Base-by-base conservation (phyloP, 2,113 vertebrate genomes). In the Scytalopus superciliaris region DNA sequence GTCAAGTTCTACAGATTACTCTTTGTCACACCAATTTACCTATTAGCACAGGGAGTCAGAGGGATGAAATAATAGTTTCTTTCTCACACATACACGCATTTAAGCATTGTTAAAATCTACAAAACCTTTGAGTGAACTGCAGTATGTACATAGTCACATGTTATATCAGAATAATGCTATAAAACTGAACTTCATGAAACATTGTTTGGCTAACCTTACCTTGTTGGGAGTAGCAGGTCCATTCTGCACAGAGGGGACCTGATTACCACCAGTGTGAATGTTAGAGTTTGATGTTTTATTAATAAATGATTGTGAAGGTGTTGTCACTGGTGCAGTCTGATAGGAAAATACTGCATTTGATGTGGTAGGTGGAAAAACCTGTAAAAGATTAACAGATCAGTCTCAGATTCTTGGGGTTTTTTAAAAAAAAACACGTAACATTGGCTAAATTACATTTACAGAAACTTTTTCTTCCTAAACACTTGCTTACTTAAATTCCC, bases 321-420 rank as follows among this genome's bases (percentile, higher is more conserved):
- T 96, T 45, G 98, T 95, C 69, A 98, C 97, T 10, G 96, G 94
- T 37, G 98, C 98, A 94, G 97, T 98, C 93, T 98, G 98, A 88
- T 98, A 98, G 13, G 98, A 97, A 95, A 98, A 98, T 24, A 96
- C 97, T 49, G 98, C 80, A 82, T 94, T 97, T 80, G 98, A 90
- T 70, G 98, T 98, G 80, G 96, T 97, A 94, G 98, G 82, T 49
- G 99, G 97, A 94, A 99, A 98, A 94, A 98, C 98, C 99, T 99
- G 98, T 45, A 89, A 95, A n/a, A 90, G 55, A 87, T 80, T 81
- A 83, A 79, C 27, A 56, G 3, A 86, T 45, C 27, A 88, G 72
- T 86, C 59, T 94, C 35, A 90, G 77, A 40, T 45, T 69, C 10
- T 52, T 17, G 7, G 9, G 0, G 6, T 56, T 84, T 49, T 27